Conservation (phyloP, 2,797 vertebrate genomes). For the Pelochelys cantorii region DNA sequence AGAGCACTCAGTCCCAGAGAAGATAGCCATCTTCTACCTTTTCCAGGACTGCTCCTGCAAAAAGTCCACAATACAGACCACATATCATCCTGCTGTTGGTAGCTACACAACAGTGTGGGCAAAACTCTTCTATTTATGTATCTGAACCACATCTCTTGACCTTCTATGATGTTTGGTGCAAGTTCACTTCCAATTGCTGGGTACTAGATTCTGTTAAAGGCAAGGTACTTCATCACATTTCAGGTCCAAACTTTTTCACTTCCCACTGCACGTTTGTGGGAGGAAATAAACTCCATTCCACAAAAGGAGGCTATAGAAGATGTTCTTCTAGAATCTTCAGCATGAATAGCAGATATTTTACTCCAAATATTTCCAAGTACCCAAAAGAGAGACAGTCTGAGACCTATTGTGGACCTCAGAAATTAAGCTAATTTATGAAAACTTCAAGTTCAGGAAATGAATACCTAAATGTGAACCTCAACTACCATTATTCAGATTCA, state of each 20-base stretch:
- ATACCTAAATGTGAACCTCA: not conserved
- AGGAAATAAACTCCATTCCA: not conserved
- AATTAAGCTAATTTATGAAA: not conserved
- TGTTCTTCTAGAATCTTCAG: not conserved
- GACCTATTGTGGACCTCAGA: not conserved
- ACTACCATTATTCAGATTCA: conserved; percentile 38
- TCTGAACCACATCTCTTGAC: not conserved
- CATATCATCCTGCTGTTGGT: too few relatives aligned
- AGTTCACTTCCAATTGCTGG: not conserved
- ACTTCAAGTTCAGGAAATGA: not conserved
- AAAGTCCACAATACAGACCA: too few relatives aligned
- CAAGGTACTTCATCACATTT: not conserved
- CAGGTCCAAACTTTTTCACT: not conserved
- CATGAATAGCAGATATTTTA: not conserved
- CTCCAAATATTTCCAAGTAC: not conserved
- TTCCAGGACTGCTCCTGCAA: too few relatives aligned
- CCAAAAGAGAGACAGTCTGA: not conserved
- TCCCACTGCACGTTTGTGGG: not conserved
- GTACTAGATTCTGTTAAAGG: not conserved
- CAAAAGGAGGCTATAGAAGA: not conserved
- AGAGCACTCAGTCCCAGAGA: too few relatives aligned
- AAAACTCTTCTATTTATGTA: not conserved
- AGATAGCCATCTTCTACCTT: too few relatives aligned
- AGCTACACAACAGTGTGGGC: not conserved
- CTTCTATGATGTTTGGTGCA: not conserved